Evolutionary conservation across 1,140 invertebrate genomes (phyloP), one percentile per base, ranked within the genome.

Genomic region (Drosophila kikkawai): DNA sequence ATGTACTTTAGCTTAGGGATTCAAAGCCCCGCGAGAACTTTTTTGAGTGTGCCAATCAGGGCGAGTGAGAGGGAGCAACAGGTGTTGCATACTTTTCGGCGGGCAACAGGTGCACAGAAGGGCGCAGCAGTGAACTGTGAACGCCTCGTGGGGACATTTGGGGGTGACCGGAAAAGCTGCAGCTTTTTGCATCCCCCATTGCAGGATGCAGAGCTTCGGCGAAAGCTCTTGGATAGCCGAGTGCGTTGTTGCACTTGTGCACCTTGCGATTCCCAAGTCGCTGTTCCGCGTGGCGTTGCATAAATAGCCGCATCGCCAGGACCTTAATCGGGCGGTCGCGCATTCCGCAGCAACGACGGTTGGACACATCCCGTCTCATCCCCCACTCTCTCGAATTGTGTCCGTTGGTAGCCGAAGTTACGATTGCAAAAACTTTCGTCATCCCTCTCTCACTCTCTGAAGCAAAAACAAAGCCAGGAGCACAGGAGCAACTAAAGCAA

Each of bases 341-440:
- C 76, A 82, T 91, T 91, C 81, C 67, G 84, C 88, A 91, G 88
- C 58, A 75, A 73, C 32, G 74, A 79, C 88, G 88, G 88, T 91
- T 91, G 88, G 88, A 51, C 88, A 91, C 88, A 91, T 55, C 88
- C 88, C 88, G 88, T 85, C 67, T 66, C 63, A 80, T 68, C 84
- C 84, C 70, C 70, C 60, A 64, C 66, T 83, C 80, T 87, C 85
- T 81, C 74, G 67, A 91, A 91, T 91, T 91, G 88, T 91, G 88
- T 75, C 83, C 69, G 63, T 75, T 79, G 84, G 70, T 81, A 77
- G 63, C 56, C 78, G 63, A 73, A 79, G 75, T 79, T 71, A 87
- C 69, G 65, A 79, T 85, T 80, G 70, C 78, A 67, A 85, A 85
- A 73, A 86, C 82, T 91, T 91, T 91, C 79, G 86, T 90, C 86